Evolutionary conservation across 2,797 vertebrate genomes (phyloP), one percentile per base, ranked within the genome.

Genomic region (Neopelma chrysocephalum): DNA sequence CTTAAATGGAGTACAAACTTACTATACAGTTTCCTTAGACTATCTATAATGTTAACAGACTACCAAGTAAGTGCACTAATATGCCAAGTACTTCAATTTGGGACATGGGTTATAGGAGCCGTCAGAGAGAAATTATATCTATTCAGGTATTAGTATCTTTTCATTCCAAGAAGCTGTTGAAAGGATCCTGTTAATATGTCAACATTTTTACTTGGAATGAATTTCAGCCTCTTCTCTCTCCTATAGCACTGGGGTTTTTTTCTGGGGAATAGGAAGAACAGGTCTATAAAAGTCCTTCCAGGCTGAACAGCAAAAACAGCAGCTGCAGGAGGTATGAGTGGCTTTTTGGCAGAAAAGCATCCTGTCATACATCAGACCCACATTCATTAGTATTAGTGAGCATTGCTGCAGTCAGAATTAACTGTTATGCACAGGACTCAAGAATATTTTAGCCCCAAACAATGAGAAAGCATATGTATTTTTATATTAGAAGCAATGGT

Each of bases 331-430:
- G 78, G 56, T 66, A 38, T 64, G 54, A 92, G 78, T 86, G 34
- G 77, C 57, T 95, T 77, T 90, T 95, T 89, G 92, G 93, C 92
- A 90, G 87, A 89, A 93, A 88, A 61, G 21, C 64, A 69, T 65
- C 84, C 89, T 94, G 72, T 89, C 90, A 86, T 82, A 75, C 81
- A 83, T 92, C 80, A 48, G 34, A 82, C 72, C 66, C 51, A 57
- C 66, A 12, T 58, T 83, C 69, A 69, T 94, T 82, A 90, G 73
- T 73, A 87, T 93, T 81, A 94, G 87, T 77, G 78, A 87, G 70
- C 45, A 45, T n/a, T 61, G 45, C 23, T 90, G 48, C 42, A 16
- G 36, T 91, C 61, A 84, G 70, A 90, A 87, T 88, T 91, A 96
- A 84, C 79, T 68, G 45, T 47, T 60, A 15, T 20, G 26, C 47